Base-by-base conservation (phyloP, 2,888 invertebrate genomes). In the Stenodera caucasica region DNA sequence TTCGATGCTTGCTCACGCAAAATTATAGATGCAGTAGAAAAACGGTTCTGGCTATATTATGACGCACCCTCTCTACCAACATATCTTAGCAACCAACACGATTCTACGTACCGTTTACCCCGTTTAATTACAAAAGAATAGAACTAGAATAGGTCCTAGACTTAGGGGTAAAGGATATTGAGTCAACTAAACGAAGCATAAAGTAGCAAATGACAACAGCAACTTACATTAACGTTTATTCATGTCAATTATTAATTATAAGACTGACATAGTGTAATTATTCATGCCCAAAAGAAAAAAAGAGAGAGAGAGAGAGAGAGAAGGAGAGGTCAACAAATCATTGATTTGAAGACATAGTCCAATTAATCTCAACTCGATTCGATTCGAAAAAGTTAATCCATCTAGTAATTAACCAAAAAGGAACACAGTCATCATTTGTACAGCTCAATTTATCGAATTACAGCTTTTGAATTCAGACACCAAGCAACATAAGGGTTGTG, bases 21-120 rank as follows among this genome's bases (percentile, higher is more conserved):
- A 72, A 72, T 72, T 72, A 70, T 71, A 70, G 69, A 72, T 70
- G 69, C 68, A 68, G 70, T 64, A 67, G 67, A 71, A 71, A 67
- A 69, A 71, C 64, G 65, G 61, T 53, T 62, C 60, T 60, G 64
- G 64, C 67, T 64, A 54, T 23, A 53, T 53, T 53, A 53, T 53
- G 53, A 53, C 53, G 53, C 53, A 53, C 54, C 54, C 54, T 29
- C 7, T 4, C 15, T 3, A 37, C 35, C 4, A 6, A 3, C 52
- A 30, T 52, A 45, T 18, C 18, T 29, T 33, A 37, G 7, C 30
- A 29, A 49, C 63, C 57, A 54, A 40, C 63, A 57, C 65, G 57
- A 63, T 63, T 65, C 3, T 5, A 56, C 62, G 57, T 60, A 58
- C 53, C 53, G 58, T 59, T 57, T 53, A 60, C 62, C n/a, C 58